These are phyloP conservation scores for Leucopternis melanops DNA, from an alignment of 2,113 vertebrate genomes.

Conservation along the genomic window DNA sequence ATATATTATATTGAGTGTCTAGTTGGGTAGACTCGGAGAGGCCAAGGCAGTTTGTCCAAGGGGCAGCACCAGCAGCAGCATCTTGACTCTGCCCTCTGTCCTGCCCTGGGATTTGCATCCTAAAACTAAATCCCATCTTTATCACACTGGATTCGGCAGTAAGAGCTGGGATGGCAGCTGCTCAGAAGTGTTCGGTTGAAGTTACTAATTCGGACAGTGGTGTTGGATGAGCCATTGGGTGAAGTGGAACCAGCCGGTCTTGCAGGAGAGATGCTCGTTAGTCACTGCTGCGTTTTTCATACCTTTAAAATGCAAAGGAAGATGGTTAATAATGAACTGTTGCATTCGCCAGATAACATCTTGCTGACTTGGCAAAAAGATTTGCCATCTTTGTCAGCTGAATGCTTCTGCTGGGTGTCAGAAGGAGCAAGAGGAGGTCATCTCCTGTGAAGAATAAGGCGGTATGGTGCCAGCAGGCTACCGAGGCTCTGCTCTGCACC, in stretches of 20 bases:
- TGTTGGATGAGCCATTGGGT: background rate
- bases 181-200: background rate
- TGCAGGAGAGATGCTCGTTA: background rate
- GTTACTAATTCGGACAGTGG: background rate
- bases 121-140: background rate
- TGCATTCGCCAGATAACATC: background rate
- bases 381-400: too few species aligned
- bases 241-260: background rate
- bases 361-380: background rate
- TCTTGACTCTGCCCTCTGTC: background rate
- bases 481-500: background rate
- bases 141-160: background rate
- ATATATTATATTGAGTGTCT: too few species aligned
- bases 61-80: background rate
- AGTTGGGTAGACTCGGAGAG: background rate
- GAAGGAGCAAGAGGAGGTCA: background rate
- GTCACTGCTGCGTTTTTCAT: background rate
- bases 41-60: background rate
- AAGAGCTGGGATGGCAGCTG: background rate
- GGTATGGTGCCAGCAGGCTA: background rate
- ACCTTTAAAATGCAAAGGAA: background rate
- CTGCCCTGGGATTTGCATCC: background rate
- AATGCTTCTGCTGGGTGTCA: background rate
- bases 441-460: rapidly evolving
- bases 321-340: background rate